Evolutionary conservation across 1,140 invertebrate species (phyloP).

Genomic region (Diuraphis noxia): DNA sequence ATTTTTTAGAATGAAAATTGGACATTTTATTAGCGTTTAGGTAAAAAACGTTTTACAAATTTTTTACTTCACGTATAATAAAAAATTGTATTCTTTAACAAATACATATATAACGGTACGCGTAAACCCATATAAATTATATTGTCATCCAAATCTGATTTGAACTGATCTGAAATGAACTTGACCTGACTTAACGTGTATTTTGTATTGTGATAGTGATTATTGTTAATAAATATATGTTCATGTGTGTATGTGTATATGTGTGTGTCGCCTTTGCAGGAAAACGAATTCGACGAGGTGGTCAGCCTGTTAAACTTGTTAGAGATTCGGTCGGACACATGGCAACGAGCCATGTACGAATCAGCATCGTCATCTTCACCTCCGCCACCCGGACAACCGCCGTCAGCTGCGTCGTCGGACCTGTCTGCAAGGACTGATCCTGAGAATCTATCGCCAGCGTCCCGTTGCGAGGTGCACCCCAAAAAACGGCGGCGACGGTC

Average conservation of each 20-base stretch:
- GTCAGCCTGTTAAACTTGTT: slow-evolving; percentile 78
- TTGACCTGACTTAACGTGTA: not conserved
- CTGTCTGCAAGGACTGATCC: slow-evolving; percentile 35
- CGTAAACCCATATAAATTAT: not conserved
- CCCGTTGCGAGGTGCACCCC: slow-evolving; percentile 8
- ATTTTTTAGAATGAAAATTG: too few relatives aligned
- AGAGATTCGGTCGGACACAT: slow-evolving; percentile 80
- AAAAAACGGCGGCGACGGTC: slow-evolving; percentile 58
- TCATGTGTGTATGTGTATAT: not conserved
- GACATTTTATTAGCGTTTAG: too few relatives aligned
- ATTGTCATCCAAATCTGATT: not conserved
- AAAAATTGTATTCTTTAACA: too few relatives aligned
- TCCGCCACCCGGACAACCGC: not conserved
- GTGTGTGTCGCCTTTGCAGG: slow-evolving; percentile 63
- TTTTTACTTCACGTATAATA: too few relatives aligned
- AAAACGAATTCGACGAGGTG: slow-evolving; percentile 76
- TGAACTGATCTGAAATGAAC: not conserved
- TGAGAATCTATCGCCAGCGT: slow-evolving; percentile 34
- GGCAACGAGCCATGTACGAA: slow-evolving; percentile 59
- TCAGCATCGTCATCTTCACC: not conserved
- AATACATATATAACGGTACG: too few relatives aligned
- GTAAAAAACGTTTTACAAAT: too few relatives aligned
- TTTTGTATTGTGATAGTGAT: not conserved
- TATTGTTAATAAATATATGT: too few relatives aligned
- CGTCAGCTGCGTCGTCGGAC: slow-evolving; percentile 55